Conservation (phyloP, 2,113 vertebrate species). For the Sprattus sprattus region DNA sequence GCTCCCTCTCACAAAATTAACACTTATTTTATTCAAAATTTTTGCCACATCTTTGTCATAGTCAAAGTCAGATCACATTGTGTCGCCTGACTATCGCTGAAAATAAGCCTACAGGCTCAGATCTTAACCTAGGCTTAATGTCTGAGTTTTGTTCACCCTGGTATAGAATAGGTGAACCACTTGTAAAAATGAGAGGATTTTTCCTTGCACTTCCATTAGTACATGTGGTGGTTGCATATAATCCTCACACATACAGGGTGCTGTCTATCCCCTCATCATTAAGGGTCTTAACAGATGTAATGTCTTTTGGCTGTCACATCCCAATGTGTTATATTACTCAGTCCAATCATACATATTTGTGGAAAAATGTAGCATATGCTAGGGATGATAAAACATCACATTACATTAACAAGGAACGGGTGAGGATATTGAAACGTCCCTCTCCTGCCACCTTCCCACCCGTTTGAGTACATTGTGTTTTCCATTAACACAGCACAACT, state of each 20-base stretch:
- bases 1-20: too few species aligned
- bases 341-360: conserved; percentile 11
- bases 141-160: neutral
- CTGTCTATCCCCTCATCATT: neutral
- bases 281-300: conserved; percentile 4
- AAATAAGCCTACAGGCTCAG: neutral
- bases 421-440: neutral
- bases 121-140: neutral
- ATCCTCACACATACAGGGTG: neutral
- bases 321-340: neutral
- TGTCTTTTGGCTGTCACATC: neutral
- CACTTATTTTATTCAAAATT: too few species aligned
- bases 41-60: too few species aligned
- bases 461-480: neutral
- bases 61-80: too few species aligned
- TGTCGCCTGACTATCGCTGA: too few species aligned
- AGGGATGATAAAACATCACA: neutral
- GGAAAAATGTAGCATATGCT: neutral
- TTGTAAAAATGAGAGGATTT: neutral
- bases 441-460: neutral
- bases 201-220: neutral
- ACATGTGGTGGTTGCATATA: neutral
- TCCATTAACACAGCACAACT: neutral
- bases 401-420: neutral
- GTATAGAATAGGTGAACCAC: neutral